A percentile compares a stretch with the other conserved stretches of the same genome.
These are phyloP conservation scores for Drosophila pandora DNA, from an alignment of 1,140 invertebrate genomes.

Conservation along the genomic window DNA sequence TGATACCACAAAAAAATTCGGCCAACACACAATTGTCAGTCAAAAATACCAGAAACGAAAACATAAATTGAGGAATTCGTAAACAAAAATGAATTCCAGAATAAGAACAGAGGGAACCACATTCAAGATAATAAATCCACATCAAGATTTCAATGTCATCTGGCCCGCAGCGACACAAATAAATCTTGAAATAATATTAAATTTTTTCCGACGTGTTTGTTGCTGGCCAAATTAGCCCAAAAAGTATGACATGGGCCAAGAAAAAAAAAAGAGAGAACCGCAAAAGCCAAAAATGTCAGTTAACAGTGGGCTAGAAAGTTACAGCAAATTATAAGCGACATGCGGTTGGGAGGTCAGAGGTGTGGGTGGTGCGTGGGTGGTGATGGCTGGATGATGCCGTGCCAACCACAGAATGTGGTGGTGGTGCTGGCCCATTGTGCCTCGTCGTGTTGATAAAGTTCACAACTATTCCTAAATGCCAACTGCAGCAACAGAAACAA, in stretches of 20 bases:
- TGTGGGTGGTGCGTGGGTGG: conserved; percentile 28
- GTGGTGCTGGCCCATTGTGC: conserved; percentile 11
- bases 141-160: conserved; percentile 53
- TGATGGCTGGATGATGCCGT: conserved; percentile 8
- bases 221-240: conserved; percentile 26
- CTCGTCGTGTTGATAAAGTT: conserved; percentile 64
- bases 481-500: conserved; percentile 50
- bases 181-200: conserved; percentile 36
- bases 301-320: conserved; percentile 56
- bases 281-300: conserved; percentile 62
- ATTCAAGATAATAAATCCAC: conserved; percentile 33
- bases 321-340: conserved; percentile 72
- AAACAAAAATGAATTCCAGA: conserved; percentile 48
- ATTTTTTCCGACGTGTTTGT: neutral
- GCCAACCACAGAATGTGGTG: conserved; percentile 1
- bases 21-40: conserved; percentile 48
- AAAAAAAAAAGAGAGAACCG: conserved; percentile 20
- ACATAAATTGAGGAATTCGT: conserved; percentile 36
- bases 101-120: conserved; percentile 9
- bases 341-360: conserved; percentile 41
- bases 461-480: conserved; percentile 73
- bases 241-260: conserved; percentile 1
- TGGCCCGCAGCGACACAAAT: conserved; percentile 41
- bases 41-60: conserved; percentile 40
- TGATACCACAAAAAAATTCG: no score